Evolutionary conservation across 2,888 invertebrate genomes (phyloP).

Genomic region (Spicauda simplicius): DNA sequence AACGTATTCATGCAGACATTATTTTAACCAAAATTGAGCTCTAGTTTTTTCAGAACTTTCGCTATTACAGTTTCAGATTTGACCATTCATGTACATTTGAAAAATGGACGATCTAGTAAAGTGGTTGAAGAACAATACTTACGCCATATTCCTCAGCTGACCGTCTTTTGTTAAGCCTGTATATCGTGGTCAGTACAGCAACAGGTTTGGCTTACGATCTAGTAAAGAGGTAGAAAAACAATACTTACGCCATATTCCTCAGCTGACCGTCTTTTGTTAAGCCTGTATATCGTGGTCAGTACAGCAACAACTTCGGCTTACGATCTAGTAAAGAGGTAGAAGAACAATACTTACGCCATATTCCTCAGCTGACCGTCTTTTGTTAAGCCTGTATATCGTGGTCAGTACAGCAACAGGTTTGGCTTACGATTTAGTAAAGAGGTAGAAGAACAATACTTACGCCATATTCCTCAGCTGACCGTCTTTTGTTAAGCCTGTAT

Average conservation of each 20-base stretch:
- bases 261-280: constrained; percentile 54
- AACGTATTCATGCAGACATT: too few relatives aligned
- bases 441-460: constrained; percentile 52
- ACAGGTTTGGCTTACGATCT: constrained; percentile 85
- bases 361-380: constrained; percentile 49
- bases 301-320: constrained; percentile 80
- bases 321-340: constrained; percentile 84
- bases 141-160: constrained; percentile 57
- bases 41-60: too few relatives aligned
- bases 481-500: constrained; percentile 58
- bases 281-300: constrained; percentile 59
- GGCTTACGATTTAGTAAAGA: constrained; percentile 80
- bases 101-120: too few relatives aligned
- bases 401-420: constrained; percentile 78
- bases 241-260: constrained; percentile 57
- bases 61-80: too few relatives aligned
- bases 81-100: too few relatives aligned
- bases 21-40: too few relatives aligned
- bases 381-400: constrained; percentile 62
- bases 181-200: constrained; percentile 58
- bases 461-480: constrained; percentile 51
- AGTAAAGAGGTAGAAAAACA: constrained; percentile 69
- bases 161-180: constrained; percentile 57
- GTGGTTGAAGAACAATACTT: constrained; percentile 39
- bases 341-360: constrained; percentile 53